phyloP scores from a whole-genome alignment of 2,797 vertebrate genomes.

The Acipenser transmontanus region DNA sequence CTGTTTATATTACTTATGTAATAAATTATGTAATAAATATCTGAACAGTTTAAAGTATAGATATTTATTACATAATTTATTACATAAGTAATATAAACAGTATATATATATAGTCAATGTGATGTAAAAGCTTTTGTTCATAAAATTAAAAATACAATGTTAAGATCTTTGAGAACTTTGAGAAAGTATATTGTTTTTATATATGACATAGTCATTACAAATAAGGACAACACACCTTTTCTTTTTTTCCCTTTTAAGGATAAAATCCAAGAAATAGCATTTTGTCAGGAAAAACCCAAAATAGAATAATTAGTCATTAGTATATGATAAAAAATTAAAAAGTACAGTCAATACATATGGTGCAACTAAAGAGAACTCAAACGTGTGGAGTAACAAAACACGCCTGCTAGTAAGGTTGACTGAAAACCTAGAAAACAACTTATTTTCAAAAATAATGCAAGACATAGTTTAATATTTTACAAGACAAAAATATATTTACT shows the following conservation, averaged over 20 bases:
- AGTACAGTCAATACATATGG: slow-evolving; percentile 30
- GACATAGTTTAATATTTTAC: no score
- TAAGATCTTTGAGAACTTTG: slow-evolving; percentile 46
- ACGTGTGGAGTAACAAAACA: no score
- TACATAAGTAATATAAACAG: slow-evolving; percentile 31
- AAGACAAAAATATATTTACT: no score
- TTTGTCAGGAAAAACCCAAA: slow-evolving; percentile 20
- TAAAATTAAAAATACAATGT: slow-evolving; percentile 19
- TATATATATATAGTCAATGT: not conserved
- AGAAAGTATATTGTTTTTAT: slow-evolving; percentile 39
- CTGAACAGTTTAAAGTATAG: no score
- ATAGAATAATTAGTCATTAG: slow-evolving; percentile 17
- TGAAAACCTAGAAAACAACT: no score
- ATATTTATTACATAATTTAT: no score
- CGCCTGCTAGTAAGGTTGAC: no score
- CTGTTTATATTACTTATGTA: slow-evolving; percentile 31
- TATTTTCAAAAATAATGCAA: no score
- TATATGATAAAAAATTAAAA: slow-evolving; percentile 22
- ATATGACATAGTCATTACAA: slow-evolving; percentile 75
- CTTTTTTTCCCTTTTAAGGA: slow-evolving; percentile 55
- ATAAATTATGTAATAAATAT: no score
- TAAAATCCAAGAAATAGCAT: slow-evolving; percentile 25
- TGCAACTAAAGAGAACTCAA: no score
- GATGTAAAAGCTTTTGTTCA: slow-evolving; percentile 1
- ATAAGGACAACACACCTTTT: slow-evolving; percentile 45